These are phyloP conservation scores for Rotaria sp. DNA, from an alignment of 2,888 invertebrate species.

Conservation along the genomic window DNA sequence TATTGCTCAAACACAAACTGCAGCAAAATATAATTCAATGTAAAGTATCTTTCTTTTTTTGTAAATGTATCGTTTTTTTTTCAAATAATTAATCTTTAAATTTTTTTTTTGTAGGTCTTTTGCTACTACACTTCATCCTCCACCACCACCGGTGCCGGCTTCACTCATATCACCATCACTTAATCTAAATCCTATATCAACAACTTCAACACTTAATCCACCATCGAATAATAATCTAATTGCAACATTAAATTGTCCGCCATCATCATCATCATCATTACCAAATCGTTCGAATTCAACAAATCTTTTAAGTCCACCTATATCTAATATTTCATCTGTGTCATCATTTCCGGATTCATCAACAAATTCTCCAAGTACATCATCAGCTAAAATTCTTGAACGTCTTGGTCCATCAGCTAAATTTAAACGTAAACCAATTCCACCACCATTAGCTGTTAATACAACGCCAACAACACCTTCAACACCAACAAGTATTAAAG, in stretches of 20 bases:
- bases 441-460: not conserved
- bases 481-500: not conserved
- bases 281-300: not conserved
- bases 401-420: conserved; percentile 20
- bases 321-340: not conserved
- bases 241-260: not conserved
- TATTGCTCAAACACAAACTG: not conserved
- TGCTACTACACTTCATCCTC: not conserved
- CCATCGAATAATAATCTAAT: not conserved
- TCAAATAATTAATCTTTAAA: not conserved
- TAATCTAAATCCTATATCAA: not conserved
- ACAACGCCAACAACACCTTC: not conserved
- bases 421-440: conserved; percentile 12
- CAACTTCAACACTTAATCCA: not conserved
- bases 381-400: conserved; percentile 21
- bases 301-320: not conserved
- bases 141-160: not conserved
- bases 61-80: too few relatives aligned
- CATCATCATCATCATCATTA: not conserved
- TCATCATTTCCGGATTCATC: not conserved
- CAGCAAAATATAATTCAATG: not conserved
- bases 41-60: not conserved
- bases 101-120: not conserved
- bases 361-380: not conserved
- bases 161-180: not conserved